Evolutionary conservation across 1,140 invertebrate genomes (phyloP).

Genomic region (Temnothorax nylanderi): DNA sequence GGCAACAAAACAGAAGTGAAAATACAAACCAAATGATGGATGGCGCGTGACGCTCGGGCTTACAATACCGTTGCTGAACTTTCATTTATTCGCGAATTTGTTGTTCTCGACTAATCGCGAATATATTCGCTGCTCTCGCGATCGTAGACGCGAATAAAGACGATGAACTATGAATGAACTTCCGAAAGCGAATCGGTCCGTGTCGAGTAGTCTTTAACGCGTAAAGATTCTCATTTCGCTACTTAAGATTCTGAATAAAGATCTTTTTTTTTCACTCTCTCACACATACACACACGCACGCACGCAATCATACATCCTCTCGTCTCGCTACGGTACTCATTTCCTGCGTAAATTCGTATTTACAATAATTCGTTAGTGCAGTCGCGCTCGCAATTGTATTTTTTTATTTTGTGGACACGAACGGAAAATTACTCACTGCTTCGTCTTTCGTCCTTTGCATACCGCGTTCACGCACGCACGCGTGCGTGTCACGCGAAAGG

Average conservation of each 20-base stretch:
- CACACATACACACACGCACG: not conserved
- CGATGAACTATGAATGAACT: conserved; percentile 62
- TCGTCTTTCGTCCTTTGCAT: conserved; percentile 20
- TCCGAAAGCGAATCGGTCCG: conserved; percentile 62
- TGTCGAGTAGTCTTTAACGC: conserved; percentile 54
- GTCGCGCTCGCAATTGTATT: conserved; percentile 63
- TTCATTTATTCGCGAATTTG: conserved; percentile 54
- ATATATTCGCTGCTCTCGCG: conserved; percentile 47
- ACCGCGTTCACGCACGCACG: conserved; percentile 17
- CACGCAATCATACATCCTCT: conserved; percentile 26
- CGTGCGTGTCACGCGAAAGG: not conserved
- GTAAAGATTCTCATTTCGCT: conserved; percentile 52
- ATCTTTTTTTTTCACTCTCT: conserved; percentile 9
- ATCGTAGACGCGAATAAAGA: conserved; percentile 52
- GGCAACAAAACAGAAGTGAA: conserved; percentile 47
- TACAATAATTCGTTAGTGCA: conserved; percentile 79
- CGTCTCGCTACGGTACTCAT: conserved; percentile 53
- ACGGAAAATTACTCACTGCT: conserved; percentile 56
- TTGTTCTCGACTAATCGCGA: conserved; percentile 45
- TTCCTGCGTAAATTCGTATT: conserved; percentile 75
- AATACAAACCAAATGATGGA: conserved; percentile 70
- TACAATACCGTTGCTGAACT: conserved; percentile 79
- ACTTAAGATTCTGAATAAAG: conserved; percentile 64
- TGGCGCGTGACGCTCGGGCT: conserved; percentile 77
- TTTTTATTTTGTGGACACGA: conserved; percentile 45